Percentiles rank a stretch among this genome's conserved stretches.
phyloP scores from a whole-genome alignment of 1,140 invertebrate species.

The Hirudo medicinalis region DNA sequence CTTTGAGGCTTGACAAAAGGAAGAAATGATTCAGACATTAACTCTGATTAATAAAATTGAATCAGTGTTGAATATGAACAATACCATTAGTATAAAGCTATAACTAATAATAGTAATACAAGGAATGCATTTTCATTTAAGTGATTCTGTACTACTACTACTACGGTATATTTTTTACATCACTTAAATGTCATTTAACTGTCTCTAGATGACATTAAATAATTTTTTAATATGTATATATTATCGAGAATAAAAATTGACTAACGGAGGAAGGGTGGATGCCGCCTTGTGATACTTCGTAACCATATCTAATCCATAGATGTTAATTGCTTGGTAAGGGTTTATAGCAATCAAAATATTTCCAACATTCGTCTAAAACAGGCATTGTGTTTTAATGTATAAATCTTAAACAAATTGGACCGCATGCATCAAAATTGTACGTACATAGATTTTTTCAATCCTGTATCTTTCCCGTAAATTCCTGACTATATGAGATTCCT shows the following conservation, averaged over 20 bases:
- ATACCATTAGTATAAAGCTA: too few relatives aligned
- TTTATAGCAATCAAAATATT: conserved; percentile 90
- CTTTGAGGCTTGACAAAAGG: too few relatives aligned
- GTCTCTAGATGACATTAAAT: too few relatives aligned
- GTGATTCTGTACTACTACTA: too few relatives aligned
- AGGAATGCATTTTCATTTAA: too few relatives aligned
- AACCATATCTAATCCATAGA: conserved; percentile 85
- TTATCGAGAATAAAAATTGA: conserved; percentile 21
- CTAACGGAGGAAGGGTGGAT: conserved; percentile 67
- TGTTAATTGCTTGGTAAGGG: conserved; percentile 89
- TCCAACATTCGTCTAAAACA: conserved; percentile 69
- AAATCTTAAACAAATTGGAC: conserved; percentile 15
- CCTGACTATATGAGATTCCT: conserved; percentile 88
- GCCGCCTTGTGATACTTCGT: conserved; percentile 79
- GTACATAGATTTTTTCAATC: conserved; percentile 93
- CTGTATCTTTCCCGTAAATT: conserved; percentile 93
- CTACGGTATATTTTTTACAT: too few relatives aligned
- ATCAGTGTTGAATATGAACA: too few relatives aligned
- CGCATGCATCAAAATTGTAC: conserved; percentile 41
- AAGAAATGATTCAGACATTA: too few relatives aligned
- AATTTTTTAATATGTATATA: not conserved
- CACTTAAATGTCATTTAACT: too few relatives aligned
- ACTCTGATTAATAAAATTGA: too few relatives aligned
- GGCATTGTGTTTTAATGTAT: conserved; percentile 25
- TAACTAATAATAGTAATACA: too few relatives aligned